These are phyloP conservation scores for Nebria ingens DNA, from an alignment of 1,140 invertebrate genomes.

Conservation along the genomic window DNA sequence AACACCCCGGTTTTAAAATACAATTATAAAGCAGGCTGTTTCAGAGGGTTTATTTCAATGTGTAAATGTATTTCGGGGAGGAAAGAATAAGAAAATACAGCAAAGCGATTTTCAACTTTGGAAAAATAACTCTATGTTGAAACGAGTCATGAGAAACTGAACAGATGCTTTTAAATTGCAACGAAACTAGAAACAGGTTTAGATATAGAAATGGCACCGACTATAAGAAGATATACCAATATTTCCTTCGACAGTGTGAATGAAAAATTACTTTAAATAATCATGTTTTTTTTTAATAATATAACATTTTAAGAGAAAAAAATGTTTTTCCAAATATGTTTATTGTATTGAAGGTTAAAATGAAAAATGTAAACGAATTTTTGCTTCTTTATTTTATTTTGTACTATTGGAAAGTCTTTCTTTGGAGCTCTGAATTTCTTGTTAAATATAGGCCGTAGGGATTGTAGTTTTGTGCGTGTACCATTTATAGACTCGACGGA, in stretches of 20 bases:
- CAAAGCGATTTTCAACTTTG: background rate
- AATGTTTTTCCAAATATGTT: too few species aligned
- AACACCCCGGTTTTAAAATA: too few species aligned
- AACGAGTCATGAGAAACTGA: constrained; percentile 2
- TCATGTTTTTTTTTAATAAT: too few species aligned
- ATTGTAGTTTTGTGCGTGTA: background rate
- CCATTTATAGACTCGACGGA: background rate
- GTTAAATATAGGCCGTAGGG: constrained; percentile 8
- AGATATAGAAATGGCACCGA: background rate
- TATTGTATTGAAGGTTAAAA: too few species aligned
- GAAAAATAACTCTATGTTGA: background rate
- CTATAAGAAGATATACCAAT: background rate
- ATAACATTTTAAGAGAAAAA: too few species aligned
- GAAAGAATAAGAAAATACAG: too few species aligned
- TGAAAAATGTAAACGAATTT: too few species aligned
- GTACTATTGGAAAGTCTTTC: background rate
- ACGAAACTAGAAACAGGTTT: background rate
- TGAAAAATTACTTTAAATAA: background rate
- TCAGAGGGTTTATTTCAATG: background rate
- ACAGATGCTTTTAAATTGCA: constrained; percentile 3
- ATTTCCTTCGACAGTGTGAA: background rate
- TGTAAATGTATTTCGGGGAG: too few species aligned
- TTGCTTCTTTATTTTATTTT: constrained; percentile 1
- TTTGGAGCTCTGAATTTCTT: background rate
- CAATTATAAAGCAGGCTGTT: too few species aligned